phyloP scores from a whole-genome alignment of 2,888 invertebrate species.

The Formica aserva region DNA sequence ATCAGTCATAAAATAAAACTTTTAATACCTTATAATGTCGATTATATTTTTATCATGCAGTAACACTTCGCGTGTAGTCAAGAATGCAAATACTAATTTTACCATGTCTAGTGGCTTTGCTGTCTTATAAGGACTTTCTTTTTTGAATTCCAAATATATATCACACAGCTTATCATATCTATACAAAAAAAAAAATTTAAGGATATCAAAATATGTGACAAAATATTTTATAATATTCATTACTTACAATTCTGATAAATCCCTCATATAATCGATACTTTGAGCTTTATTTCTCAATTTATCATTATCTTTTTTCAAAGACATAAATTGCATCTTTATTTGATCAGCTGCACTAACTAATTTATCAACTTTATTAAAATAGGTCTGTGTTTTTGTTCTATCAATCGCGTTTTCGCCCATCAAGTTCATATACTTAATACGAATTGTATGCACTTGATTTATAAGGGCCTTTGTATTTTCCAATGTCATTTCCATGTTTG shows the following conservation, averaged over 20 bases:
- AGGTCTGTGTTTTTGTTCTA: constrained; percentile 45
- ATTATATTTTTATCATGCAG: constrained; percentile 82
- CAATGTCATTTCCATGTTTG: constrained; percentile 62
- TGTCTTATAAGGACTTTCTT: constrained; percentile 84
- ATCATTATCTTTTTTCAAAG: constrained; percentile 60
- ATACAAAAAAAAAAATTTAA: constrained; percentile 12
- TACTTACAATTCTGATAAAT: constrained; percentile 72
- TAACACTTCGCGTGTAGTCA: constrained; percentile 87
- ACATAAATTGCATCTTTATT: constrained; percentile 81
- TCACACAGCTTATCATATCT: constrained; percentile 86
- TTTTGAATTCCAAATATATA: constrained; percentile 85
- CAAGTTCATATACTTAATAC: not conserved
- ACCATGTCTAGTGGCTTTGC: constrained; percentile 87
- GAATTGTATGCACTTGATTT: constrained; percentile 47
- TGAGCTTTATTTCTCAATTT: constrained; percentile 59
- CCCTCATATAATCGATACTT: constrained; percentile 58
- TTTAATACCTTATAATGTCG: constrained; percentile 60
- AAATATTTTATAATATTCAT: constrained; percentile 43
- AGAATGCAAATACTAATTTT: constrained; percentile 87
- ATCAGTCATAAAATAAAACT: not conserved
- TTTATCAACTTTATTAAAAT: constrained; percentile 85
- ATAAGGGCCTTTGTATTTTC: constrained; percentile 58
- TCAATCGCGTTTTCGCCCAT: not conserved
- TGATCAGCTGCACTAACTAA: constrained; percentile 86
- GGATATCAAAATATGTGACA: constrained; percentile 32